Percentiles rank a stretch among this genome's conserved stretches.
phyloP scores from a whole-genome alignment of 2,888 invertebrate genomes.

The Nephrotoma appendiculata region DNA sequence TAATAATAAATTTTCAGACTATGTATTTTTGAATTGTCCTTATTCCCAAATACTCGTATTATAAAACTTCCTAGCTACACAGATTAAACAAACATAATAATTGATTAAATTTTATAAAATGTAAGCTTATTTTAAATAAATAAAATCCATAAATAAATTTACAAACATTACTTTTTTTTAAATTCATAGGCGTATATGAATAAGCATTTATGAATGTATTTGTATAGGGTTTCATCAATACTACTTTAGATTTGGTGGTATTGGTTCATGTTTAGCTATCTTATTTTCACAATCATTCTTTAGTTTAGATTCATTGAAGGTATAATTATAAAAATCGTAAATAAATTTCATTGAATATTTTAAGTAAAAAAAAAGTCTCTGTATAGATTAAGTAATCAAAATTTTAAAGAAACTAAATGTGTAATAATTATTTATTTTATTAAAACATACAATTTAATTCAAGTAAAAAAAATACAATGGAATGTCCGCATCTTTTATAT shows the following conservation, averaged over 20 bases:
- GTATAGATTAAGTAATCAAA: background rate
- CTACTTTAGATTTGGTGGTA: background rate
- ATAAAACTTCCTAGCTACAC: no score
- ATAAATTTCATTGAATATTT: background rate
- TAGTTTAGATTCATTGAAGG: background rate
- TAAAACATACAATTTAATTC: background rate
- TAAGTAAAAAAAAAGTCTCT: background rate
- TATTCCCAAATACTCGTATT: no score
- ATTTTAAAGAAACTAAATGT: background rate
- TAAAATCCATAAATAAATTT: no score
- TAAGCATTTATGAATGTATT: background rate
- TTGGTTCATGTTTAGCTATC: background rate
- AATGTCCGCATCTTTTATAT: constrained; percentile 53
- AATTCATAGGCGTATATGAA: no score
- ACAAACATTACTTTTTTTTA: no score
- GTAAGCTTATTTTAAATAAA: no score
- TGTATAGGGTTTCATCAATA: background rate
- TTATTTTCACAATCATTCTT: background rate
- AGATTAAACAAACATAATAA: no score
- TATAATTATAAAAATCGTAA: background rate
- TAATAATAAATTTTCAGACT: no score
- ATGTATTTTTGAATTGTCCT: no score
- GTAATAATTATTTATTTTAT: background rate
- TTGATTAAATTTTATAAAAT: no score
- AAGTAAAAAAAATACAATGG: constrained; percentile 35